Percentiles rank a stretch among this genome's conserved stretches.
Conservation (phyloP, 2,888 invertebrate genomes). For the Latheticus oryzae region DNA sequence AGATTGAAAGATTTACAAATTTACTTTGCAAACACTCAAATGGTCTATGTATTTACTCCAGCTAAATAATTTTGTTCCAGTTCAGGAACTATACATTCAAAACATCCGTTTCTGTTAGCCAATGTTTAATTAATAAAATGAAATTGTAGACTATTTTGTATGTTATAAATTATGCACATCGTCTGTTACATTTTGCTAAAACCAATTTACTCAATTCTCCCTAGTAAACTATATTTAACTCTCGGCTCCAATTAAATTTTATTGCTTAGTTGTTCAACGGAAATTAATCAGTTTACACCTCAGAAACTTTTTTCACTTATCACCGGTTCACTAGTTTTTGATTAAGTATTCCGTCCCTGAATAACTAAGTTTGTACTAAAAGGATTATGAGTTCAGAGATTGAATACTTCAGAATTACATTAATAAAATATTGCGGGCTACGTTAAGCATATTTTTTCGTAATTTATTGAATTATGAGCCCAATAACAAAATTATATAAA, state of each 20-base stretch:
- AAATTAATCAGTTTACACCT: conserved; percentile 25
- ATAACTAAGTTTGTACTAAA: conserved; percentile 20
- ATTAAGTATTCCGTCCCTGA: conserved; percentile 22
- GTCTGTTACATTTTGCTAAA: conserved; percentile 6
- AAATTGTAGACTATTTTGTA: no score
- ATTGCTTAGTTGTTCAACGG: conserved; percentile 23
- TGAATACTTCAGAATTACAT: conserved; percentile 24
- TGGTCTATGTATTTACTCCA: no score
- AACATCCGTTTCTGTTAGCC: no score
- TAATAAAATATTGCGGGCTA: conserved; percentile 16
- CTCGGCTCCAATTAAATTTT: conserved; percentile 27
- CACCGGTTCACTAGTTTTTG: conserved; percentile 23
- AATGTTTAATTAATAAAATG: no score
- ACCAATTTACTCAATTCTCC: conserved; percentile 14
- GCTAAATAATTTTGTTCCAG: no score
- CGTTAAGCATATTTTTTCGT: conserved; percentile 13
- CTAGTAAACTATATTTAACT: conserved; percentile 15
- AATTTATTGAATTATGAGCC: conserved; percentile 5
- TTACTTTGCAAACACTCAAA: no score
- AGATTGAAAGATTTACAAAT: no score
- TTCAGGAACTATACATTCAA: no score
- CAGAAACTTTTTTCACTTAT: conserved; percentile 15
- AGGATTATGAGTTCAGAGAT: conserved; percentile 26
- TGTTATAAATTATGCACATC: conserved; percentile 5
- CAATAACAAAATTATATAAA: conserved; percentile 18